Percentiles rank a stretch among this genome's conserved stretches.
Evolutionary conservation across 2,888 invertebrate species (phyloP).

Genomic region (Epiperipatus broadwayi): DNA sequence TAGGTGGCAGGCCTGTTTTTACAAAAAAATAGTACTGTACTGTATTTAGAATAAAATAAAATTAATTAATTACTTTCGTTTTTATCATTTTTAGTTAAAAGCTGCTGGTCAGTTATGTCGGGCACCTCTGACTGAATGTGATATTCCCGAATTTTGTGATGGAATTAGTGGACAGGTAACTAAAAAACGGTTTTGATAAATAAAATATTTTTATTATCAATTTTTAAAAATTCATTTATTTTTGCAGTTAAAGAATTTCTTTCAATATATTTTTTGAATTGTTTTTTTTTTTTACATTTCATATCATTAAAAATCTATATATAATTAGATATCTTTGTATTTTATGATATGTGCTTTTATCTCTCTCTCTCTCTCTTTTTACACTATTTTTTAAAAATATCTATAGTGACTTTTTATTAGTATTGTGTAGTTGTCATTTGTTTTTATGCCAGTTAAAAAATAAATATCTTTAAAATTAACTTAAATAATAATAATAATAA

Average conservation of each 20-base stretch:
- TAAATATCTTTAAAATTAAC: too few species aligned
- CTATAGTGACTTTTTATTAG: too few species aligned
- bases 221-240: neutral
- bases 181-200: neutral
- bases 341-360: too few species aligned
- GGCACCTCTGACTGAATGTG: conserved; percentile 72
- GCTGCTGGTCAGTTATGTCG: conserved; percentile 61
- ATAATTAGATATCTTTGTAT: too few species aligned
- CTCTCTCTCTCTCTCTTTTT: too few species aligned
- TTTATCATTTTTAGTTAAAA: conserved; percentile 38
- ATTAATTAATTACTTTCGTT: conserved; percentile 5
- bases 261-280: conserved; percentile 9
- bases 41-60: too few species aligned
- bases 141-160: conserved; percentile 80
- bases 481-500: too few species aligned
- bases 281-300: neutral
- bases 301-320: too few species aligned
- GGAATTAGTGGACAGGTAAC: conserved; percentile 50
- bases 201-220: neutral
- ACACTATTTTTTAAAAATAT: too few species aligned
- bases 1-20: neutral
- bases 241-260: neutral
- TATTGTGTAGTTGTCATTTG: too few species aligned
- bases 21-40: too few species aligned
- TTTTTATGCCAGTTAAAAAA: too few species aligned